Base-by-base conservation (phyloP, 53 echinoderm and acorn worm species). In the Paracentrotus lividus region DNA sequence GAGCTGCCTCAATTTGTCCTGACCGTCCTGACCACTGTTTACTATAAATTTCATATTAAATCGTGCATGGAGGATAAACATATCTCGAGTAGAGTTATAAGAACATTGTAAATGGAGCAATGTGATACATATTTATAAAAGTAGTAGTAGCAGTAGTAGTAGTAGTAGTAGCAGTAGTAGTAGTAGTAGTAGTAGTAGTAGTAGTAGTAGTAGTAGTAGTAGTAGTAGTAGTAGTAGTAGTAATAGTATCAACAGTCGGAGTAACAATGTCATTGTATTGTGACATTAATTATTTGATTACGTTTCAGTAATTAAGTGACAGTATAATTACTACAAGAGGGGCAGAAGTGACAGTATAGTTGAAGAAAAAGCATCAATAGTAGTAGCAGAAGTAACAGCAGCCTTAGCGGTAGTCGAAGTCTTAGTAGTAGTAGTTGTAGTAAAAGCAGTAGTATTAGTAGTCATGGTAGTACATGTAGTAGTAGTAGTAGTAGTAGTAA, bases 371-470 rank as follows among this genome's bases (percentile, higher is more conserved):
- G 42, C 8, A 65, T 5, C 24, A 42, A 65, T 52, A 88, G 42
- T 61, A 42, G 64, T 21, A 88, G 89, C 65, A 59, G 89, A 0
- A 42, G 45, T 64, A 88, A 21, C 65, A 6, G 51, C 57, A 55
- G 44, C 15, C 42, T 44, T 64, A 89, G 42, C 29, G 21, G n/a
- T 64, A 89, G 61, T 60, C 40, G 42, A 52, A 88, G 47, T 64
- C 61, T 64, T 64, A 66, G 89, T 89, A 64, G 44, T 66, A 42
- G 66, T 43, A 64, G 65, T 45, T 65, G 65, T 45, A 89, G 65
- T 89, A 89, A 66, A 65, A 21, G 47, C 47, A 42, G 67, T 64
- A 42, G 89, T 89, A 61, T 64, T 89, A 89, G 89, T 89, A 89
- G 44, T 89, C 61, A 66, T 89, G 65, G 89, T 89, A 44, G 67